Conservation (phyloP, 1,140 invertebrate genomes). For the Calycopis cecrops region DNA sequence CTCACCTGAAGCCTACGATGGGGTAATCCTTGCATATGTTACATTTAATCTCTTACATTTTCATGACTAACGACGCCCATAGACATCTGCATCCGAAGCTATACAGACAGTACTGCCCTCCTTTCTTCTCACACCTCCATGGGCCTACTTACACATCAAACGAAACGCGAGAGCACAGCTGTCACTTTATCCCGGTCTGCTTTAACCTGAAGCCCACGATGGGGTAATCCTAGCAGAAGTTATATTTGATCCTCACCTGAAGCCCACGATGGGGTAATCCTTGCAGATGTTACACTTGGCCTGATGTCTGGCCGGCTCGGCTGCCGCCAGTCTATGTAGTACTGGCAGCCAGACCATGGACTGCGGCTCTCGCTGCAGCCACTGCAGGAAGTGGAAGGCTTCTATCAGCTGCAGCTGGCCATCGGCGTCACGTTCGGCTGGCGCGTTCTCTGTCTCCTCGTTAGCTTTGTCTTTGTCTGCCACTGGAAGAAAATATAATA, state of each 20-base stretch:
- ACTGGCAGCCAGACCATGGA: slow-evolving; percentile 99
- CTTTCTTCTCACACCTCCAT: too few relatives aligned
- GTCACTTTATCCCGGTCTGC: not conserved
- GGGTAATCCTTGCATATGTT: too few relatives aligned
- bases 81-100: too few relatives aligned
- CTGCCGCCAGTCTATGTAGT: slow-evolving; percentile 94
- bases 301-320: slow-evolving; percentile 96
- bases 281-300: slow-evolving; percentile 99
- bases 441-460: slow-evolving; percentile 53
- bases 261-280: slow-evolving; percentile 97
- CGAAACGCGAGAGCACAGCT: too few relatives aligned
- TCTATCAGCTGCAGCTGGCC: slow-evolving; percentile 85
- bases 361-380: slow-evolving; percentile 97
- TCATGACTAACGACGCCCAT: too few relatives aligned
- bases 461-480: slow-evolving; percentile 58
- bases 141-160: too few relatives aligned
- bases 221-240: too few relatives aligned
- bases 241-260: too few relatives aligned
- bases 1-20: too few relatives aligned
- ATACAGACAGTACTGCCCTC: too few relatives aligned
- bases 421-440: slow-evolving; percentile 83
- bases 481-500: slow-evolving; percentile 10
- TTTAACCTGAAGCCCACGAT: not conserved
- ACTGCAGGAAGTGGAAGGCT: slow-evolving; percentile 94
- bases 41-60: too few relatives aligned